Conservation (phyloP, 2,888 invertebrate species). For the Pseudolycoriella hygida region DNA sequence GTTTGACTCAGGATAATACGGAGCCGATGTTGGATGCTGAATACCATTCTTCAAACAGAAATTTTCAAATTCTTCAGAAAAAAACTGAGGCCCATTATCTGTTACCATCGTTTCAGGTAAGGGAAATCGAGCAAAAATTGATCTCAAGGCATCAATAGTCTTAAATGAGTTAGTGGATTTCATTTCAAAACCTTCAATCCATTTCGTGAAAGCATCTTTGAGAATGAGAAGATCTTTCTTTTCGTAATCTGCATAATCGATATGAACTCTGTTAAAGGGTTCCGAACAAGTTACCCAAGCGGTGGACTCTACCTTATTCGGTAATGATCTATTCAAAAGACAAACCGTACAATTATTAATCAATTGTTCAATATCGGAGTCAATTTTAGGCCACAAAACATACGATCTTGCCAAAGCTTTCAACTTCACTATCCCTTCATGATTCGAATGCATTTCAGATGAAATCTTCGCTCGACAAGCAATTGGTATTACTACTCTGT, state of each 20-base stretch:
- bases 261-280: slow-evolving; percentile 11
- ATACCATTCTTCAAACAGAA: neutral
- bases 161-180: neutral
- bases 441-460: slow-evolving; percentile 6
- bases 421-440: slow-evolving; percentile 12
- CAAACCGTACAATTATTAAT: slow-evolving; percentile 7
- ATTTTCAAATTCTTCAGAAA: neutral
- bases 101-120: neutral
- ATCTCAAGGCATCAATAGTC: neutral
- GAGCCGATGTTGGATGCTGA: neutral
- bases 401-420: slow-evolving; percentile 12
- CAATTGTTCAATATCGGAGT: slow-evolving; percentile 13
- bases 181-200: slow-evolving; percentile 1
- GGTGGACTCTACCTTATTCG: slow-evolving; percentile 5
- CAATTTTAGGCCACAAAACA: slow-evolving; percentile 14
- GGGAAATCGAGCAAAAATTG: neutral
- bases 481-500: slow-evolving; percentile 7
- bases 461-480: slow-evolving; percentile 5
- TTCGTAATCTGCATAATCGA: slow-evolving; percentile 6
- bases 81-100: neutral
- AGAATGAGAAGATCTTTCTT: neutral
- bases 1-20: slow-evolving; percentile 10
- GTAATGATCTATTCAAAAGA: neutral
- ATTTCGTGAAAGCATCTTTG: slow-evolving; percentile 2
- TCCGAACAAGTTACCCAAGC: slow-evolving; percentile 8